phyloP scores from a whole-genome alignment of 2,888 invertebrate genomes.

The Octonoba sinensis region DNA sequence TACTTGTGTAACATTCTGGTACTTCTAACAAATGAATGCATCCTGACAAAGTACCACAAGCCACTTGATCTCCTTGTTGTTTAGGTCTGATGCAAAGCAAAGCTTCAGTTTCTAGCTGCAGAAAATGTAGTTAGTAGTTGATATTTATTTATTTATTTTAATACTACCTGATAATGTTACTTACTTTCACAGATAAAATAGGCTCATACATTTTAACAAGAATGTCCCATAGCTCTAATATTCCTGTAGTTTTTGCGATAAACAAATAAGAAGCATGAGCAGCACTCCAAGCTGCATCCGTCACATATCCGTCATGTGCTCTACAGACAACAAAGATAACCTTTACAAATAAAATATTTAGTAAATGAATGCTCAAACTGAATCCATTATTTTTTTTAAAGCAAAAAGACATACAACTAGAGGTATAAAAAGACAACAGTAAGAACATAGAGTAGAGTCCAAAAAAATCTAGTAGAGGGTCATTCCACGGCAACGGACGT shows the following conservation, averaged over 20 bases:
- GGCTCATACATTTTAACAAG: slow-evolving; percentile 44
- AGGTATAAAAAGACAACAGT: not conserved
- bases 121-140: not conserved
- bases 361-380: no score
- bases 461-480: no score
- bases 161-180: not conserved
- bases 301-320: slow-evolving; percentile 34
- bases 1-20: slow-evolving; percentile 29
- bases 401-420: not conserved
- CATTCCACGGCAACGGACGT: no score
- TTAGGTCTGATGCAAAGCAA: slow-evolving; percentile 35
- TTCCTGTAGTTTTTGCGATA: slow-evolving; percentile 40
- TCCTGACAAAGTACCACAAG: slow-evolving; percentile 42
- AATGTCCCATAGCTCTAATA: slow-evolving; percentile 54
- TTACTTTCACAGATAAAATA: slow-evolving; percentile 50
- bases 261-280: slow-evolving; percentile 38
- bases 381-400: no score
- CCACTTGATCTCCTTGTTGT: slow-evolving; percentile 42
- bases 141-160: not conserved
- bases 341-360: no score
- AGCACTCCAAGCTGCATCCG: slow-evolving; percentile 44
- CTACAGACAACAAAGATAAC: not conserved
- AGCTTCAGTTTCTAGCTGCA: slow-evolving; percentile 49
- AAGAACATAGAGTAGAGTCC: no score
- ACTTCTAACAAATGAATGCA: slow-evolving; percentile 48